Evolutionary conservation across 1,140 invertebrate genomes (phyloP).

Genomic region (Nasonia giraulti): DNA sequence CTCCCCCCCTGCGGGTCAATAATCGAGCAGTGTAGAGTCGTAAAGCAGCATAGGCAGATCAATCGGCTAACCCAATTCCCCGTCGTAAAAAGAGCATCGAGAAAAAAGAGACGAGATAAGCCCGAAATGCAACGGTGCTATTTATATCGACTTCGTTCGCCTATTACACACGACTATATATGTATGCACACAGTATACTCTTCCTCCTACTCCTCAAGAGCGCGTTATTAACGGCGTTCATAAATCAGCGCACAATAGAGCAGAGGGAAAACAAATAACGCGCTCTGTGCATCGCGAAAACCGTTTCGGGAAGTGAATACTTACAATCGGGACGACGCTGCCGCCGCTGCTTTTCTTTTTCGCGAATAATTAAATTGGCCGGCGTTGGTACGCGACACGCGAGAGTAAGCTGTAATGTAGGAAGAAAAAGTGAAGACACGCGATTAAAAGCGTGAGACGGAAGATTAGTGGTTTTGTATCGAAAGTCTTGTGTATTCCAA

Average conservation of each 20-base stretch:
- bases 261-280: background rate
- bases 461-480: background rate
- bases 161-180: too few species aligned
- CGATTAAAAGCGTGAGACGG: background rate
- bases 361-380: background rate
- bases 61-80: conserved; percentile 38
- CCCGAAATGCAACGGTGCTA: background rate
- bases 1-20: background rate
- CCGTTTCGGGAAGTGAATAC: background rate
- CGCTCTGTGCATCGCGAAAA: background rate
- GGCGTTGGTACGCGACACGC: background rate
- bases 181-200: too few species aligned
- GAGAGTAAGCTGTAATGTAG: background rate
- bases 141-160: background rate
- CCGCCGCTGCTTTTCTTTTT: background rate
- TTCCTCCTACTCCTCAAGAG: background rate
- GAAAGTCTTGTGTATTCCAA: background rate
- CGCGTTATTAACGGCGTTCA: conserved; percentile 29
- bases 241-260: conserved; percentile 26
- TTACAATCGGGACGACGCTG: background rate
- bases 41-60: background rate
- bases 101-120: conserved; percentile 34
- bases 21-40: background rate
- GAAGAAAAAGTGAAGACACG: background rate
- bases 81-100: conserved; percentile 20